Conservation (phyloP, 2,113 vertebrate species). For the Dasypus novemcinctus region DNA sequence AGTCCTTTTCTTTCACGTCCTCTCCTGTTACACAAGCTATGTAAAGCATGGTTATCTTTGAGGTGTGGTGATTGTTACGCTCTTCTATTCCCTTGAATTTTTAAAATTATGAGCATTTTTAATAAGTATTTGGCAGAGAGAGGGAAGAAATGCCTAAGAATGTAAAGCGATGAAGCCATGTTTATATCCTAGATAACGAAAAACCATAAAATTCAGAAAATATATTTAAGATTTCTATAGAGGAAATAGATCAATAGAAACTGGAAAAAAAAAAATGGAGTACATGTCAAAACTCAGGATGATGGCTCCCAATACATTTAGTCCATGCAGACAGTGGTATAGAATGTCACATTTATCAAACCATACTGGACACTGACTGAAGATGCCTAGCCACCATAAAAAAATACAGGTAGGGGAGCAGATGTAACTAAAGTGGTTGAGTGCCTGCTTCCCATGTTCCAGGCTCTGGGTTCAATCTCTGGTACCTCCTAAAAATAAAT, state of each 20-base stretch:
- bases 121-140: neutral
- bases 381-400: neutral
- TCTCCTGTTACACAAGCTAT: too few relatives aligned
- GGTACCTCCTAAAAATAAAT: too few relatives aligned
- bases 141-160: neutral
- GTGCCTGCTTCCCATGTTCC: too few relatives aligned
- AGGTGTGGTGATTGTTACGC: neutral
- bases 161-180: neutral
- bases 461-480: too few relatives aligned
- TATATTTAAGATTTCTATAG: slow-evolving; percentile 11
- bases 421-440: too few relatives aligned
- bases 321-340: neutral
- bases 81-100: neutral
- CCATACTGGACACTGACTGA: neutral
- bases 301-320: neutral
- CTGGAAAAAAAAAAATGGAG: neutral
- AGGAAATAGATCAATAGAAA: neutral
- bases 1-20: too few relatives aligned
- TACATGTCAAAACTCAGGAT: neutral
- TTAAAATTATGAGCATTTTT: neutral
- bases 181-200: neutral
- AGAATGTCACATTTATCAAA: neutral
- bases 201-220: neutral
- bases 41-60: neutral
- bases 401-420: neutral